Evolutionary conservation across 2,113 vertebrate species (phyloP), one percentile per base, ranked within the genome.

Genomic region (Oncorhynchus kisutch): DNA sequence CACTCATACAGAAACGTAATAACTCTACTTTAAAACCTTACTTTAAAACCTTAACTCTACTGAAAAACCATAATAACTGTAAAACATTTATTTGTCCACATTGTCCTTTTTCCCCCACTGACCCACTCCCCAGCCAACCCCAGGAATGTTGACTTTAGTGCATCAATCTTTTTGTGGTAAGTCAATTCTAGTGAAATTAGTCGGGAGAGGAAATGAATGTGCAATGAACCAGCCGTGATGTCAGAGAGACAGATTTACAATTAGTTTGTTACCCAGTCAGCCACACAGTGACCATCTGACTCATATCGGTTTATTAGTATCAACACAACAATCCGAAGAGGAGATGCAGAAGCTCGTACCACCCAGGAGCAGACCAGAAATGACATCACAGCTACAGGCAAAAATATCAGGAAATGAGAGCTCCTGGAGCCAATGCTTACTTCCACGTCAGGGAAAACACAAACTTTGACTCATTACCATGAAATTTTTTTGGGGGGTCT

Each of bases 221-320:
- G 4, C n/a, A n/a, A 34, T 64, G 18, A 86, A 80, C 87, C 83
- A 86, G 84, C 45, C 62, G 25, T 45, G 82, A 83, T 74, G 73
- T 84, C 84, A 79, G 14, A n/a, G 24, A 24, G 24, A 24, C 24
- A 24, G 24, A 24, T 2, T 16, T 57, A 20, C 59, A 22, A 22
- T 22, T 18, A 4, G 59, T n/a, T 22, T 0, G 1, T 14, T 60
- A n/a, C 16, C 18, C n/a, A n/a, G 59, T 22, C n/a, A 60, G 12
- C 59, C 18, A 20, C 59, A 22, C 59, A 60, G 59, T 22, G 20
- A 22, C 18, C 20, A 4, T n/a, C 59, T 60, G 59, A 60, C 49
- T 51, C 49, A 51, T 4, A 11, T 51, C 2, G 14, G 49, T 51
- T 51, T 51, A 51, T 11, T 39, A 9, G 39, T 39, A 51, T 51